A percentile compares a stretch with the other conserved stretches of the same genome.
These are phyloP conservation scores for Dysdera silvatica DNA, from an alignment of 1,140 invertebrate genomes.

Conservation along the genomic window DNA sequence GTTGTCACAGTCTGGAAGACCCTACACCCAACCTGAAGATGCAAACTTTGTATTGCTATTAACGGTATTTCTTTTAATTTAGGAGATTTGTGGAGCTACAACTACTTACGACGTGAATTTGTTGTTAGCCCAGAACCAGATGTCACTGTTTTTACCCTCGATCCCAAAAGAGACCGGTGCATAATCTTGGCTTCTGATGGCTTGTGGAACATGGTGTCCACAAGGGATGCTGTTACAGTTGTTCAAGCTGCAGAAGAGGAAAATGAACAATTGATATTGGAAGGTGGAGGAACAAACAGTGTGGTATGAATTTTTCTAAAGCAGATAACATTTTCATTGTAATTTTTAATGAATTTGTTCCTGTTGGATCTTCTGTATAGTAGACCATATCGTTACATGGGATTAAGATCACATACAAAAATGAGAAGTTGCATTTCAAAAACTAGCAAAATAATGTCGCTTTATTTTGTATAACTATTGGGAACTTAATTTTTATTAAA, in stretches of 20 bases:
- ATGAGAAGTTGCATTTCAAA: background rate
- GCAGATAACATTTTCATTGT: background rate
- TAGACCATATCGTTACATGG: background rate
- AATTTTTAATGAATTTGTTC: background rate
- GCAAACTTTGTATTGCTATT: too few species aligned
- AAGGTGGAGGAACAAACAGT: constrained; percentile 13
- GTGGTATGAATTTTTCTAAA: constrained; percentile 3
- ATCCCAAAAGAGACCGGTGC: constrained; percentile 70
- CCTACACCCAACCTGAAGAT: too few species aligned
- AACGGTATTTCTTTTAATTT: constrained; percentile 31
- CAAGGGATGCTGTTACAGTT: constrained; percentile 71
- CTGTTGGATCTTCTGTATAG: background rate
- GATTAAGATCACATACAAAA: background rate
- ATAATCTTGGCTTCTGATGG: constrained; percentile 94
- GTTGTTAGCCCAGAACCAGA: constrained; percentile 96
- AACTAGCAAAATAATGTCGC: background rate
- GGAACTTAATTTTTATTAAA: too few species aligned
- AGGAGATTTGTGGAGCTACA: constrained; percentile 96
- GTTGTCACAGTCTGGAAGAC: too few species aligned
- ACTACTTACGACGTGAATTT: constrained; percentile 77
- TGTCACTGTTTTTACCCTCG: constrained; percentile 74
- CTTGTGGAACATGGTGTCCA: constrained; percentile 87
- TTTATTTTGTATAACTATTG: too few species aligned
- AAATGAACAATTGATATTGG: constrained; percentile 55
- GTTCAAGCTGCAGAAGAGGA: constrained; percentile 72